Evolutionary conservation across 2,113 vertebrate genomes (phyloP).

Genomic region (Diadophis punctatus): DNA sequence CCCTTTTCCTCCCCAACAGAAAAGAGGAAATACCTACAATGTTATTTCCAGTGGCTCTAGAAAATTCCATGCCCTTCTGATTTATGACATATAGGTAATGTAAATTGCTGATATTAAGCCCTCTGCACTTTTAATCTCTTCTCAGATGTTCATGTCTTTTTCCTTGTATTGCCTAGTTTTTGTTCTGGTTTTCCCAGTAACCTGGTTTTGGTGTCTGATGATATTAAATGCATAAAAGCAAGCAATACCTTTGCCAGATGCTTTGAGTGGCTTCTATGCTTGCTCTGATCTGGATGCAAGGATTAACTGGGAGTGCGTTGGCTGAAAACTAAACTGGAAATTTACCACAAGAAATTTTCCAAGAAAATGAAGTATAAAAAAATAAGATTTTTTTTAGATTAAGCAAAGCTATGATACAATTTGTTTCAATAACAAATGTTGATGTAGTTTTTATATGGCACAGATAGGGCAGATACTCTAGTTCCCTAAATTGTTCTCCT

Average conservation of each 20-base stretch:
- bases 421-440: background rate
- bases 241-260: background rate
- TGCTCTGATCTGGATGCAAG: background rate
- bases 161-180: background rate
- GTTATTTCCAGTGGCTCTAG: background rate
- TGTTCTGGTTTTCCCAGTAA: background rate
- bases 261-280: background rate
- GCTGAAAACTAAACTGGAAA: background rate
- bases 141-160: background rate
- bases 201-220: background rate
- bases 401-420: background rate
- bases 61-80: background rate
- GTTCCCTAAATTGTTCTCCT: background rate
- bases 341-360: background rate
- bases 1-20: background rate
- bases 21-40: background rate
- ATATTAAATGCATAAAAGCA: background rate
- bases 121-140: background rate
- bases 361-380: background rate
- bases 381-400: background rate
- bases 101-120: background rate
- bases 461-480: background rate
- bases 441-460: background rate
- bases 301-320: background rate
- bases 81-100: background rate